phyloP scores from a whole-genome alignment of 2,797 vertebrate genomes.

The Chaunax sp. region DNA sequence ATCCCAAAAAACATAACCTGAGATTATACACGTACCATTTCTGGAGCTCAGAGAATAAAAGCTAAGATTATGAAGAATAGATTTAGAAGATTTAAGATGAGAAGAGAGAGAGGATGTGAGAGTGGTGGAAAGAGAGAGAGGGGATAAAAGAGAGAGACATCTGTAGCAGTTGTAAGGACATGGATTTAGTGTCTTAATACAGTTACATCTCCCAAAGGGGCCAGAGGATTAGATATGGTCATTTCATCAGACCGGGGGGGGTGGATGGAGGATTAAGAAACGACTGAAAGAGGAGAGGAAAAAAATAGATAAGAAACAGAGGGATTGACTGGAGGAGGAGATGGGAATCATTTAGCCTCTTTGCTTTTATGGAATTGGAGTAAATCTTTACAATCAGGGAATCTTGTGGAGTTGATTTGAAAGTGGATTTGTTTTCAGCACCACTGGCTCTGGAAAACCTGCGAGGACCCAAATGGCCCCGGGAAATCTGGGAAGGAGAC shows the following conservation, averaged over 20 bases:
- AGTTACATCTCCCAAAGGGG: slow-evolving; percentile 76
- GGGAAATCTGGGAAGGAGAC: slow-evolving; percentile 55
- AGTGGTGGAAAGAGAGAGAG: slow-evolving; percentile 61
- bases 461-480: slow-evolving; percentile 46
- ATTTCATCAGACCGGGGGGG: slow-evolving; percentile 73
- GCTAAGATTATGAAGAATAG: slow-evolving; percentile 67
- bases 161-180: slow-evolving; percentile 77
- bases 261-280: slow-evolving; percentile 68
- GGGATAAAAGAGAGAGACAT: slow-evolving; percentile 82
- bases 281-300: slow-evolving; percentile 59
- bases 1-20: slow-evolving; percentile 65
- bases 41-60: slow-evolving; percentile 49
- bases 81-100: slow-evolving; percentile 68
- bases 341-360: slow-evolving; percentile 55
- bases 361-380: slow-evolving; percentile 66
- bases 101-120: slow-evolving; percentile 46
- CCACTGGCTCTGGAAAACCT: slow-evolving; percentile 39
- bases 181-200: slow-evolving; percentile 82
- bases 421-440: slow-evolving; percentile 27
- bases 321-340: slow-evolving; percentile 59
- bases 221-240: slow-evolving; percentile 78
- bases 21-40: slow-evolving; percentile 70
- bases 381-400: slow-evolving; percentile 59
- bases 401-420: slow-evolving; percentile 36
- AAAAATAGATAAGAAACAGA: slow-evolving; percentile 70